These are phyloP conservation scores for Semicossyphus pulcher DNA, from an alignment of 2,113 vertebrate species.

Conservation along the genomic window DNA sequence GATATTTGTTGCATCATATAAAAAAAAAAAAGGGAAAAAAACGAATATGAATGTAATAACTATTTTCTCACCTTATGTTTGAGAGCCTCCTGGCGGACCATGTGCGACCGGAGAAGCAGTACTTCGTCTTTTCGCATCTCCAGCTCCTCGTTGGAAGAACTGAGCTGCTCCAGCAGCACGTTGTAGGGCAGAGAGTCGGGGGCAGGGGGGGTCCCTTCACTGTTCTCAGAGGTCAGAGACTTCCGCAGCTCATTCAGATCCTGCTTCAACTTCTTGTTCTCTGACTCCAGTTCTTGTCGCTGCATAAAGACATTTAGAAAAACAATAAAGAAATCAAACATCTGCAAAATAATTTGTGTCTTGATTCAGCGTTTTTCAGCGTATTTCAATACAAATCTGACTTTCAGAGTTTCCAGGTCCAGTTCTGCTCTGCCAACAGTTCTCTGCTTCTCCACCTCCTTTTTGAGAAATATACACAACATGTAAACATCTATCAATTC, in stretches of 20 bases:
- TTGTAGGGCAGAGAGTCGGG: conserved; percentile 88
- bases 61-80: conserved; percentile 87
- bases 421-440: conserved; percentile 90
- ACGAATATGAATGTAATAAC: not conserved
- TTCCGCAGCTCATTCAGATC: conserved; percentile 91
- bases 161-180: conserved; percentile 92
- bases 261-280: conserved; percentile 96
- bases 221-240: conserved; percentile 85
- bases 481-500: not conserved
- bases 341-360: not conserved
- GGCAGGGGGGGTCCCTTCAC: conserved; percentile 82
- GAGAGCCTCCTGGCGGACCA: conserved; percentile 93
- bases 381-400: conserved; percentile 61
- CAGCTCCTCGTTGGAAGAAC: conserved; percentile 91
- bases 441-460: conserved; percentile 89
- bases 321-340: not conserved
- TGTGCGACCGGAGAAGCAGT: conserved; percentile 93
- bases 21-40: not conserved
- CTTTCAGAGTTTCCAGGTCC: conserved; percentile 96
- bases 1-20: not conserved
- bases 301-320: conserved; percentile 59
- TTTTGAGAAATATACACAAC: conserved; percentile 6
- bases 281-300: conserved; percentile 95
- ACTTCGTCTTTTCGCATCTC: conserved; percentile 97
- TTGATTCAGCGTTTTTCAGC: not conserved